Evolutionary conservation across 2,113 vertebrate species (phyloP), one percentile per base, ranked within the genome.

Genomic region (Cygnus buccinator): DNA sequence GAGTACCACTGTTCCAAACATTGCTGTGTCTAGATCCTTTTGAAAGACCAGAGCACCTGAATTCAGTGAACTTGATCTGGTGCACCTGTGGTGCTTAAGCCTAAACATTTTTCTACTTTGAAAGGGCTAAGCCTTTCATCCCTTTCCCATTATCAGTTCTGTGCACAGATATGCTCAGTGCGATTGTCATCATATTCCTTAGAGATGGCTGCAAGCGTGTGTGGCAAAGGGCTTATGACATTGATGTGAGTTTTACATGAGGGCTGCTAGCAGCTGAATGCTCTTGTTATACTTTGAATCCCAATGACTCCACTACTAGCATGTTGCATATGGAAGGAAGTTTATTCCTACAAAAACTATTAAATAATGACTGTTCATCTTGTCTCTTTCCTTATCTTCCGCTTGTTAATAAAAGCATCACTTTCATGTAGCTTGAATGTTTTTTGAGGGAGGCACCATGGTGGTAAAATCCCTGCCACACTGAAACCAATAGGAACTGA

Each of bases 151-250:
- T 94, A 92, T 77, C 85, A 6, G 2, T 82, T 79, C 70, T 85
- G 54, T 76, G 82, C 28, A 41, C 66, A 87, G 87, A 72, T 84
- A 75, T 73, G 74, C 66, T 85, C 78, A 15, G 26, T 48, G 77
- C n/a, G 66, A 43, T 84, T 87, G 84, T 73, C 66, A 31, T 61
- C 0, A 0, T 89, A 66, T 70, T 93, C 80, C 89, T 93, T 68
- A 63, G 89, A 74, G 94, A 78, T 41, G 25, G 54, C 35, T 91
- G 39, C 18, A 70, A 66, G 63, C 37, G 6, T 1, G 21, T 43
- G 61, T 91, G 85, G 90, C 87, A 76, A 52, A 91, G 43, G 57
- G 29, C 65, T 90, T 93, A 35, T 89, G 96, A 87, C 87, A 84
- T 16, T 84, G 86, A 94, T 89, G 70, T 25, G 41, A 90, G 93